Evolutionary conservation across 2,797 vertebrate genomes (phyloP).

Genomic region (Chloroceryle inda): DNA sequence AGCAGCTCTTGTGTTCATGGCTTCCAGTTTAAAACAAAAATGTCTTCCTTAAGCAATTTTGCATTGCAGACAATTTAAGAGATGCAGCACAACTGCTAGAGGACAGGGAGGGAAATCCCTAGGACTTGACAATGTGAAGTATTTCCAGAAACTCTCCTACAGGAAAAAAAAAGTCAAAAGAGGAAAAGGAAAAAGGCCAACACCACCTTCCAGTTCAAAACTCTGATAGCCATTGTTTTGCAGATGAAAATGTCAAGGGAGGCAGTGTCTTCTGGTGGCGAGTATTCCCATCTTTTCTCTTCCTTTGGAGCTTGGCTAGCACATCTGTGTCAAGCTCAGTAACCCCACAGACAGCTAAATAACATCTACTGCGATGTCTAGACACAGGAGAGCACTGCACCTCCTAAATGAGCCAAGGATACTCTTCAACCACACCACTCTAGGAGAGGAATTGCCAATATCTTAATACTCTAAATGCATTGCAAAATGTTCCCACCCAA

Average conservation of each 20-base stretch:
- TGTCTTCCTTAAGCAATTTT: not conserved
- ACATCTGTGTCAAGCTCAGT: accelerated
- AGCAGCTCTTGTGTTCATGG: not conserved
- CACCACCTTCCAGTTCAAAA: slow-evolving; percentile 1
- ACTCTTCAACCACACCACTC: accelerated
- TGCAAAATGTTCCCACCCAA: not conserved
- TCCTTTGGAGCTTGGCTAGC: not conserved
- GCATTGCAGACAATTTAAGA: not conserved
- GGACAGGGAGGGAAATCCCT: not conserved
- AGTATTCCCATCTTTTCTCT: slow-evolving; percentile 4
- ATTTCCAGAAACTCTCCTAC: not conserved
- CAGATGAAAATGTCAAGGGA: not conserved
- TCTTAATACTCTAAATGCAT: not conserved
- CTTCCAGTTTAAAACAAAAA: slow-evolving; percentile 29
- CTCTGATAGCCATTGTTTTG: not conserved
- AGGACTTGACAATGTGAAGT: not conserved
- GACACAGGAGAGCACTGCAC: accelerated
- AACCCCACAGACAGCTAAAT: not conserved
- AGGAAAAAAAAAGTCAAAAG: slow-evolving; percentile 22
- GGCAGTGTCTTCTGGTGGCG: not conserved
- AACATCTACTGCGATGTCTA: not conserved
- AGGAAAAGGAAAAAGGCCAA: slow-evolving; percentile 14
- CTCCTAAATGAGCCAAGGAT: not conserved
- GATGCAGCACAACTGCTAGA: not conserved
- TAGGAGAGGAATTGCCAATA: not conserved